Percentiles rank a stretch among this genome's conserved stretches.
These are phyloP conservation scores for Pantherophis guttatus DNA, from an alignment of 2,113 vertebrate genomes.

Conservation along the genomic window DNA sequence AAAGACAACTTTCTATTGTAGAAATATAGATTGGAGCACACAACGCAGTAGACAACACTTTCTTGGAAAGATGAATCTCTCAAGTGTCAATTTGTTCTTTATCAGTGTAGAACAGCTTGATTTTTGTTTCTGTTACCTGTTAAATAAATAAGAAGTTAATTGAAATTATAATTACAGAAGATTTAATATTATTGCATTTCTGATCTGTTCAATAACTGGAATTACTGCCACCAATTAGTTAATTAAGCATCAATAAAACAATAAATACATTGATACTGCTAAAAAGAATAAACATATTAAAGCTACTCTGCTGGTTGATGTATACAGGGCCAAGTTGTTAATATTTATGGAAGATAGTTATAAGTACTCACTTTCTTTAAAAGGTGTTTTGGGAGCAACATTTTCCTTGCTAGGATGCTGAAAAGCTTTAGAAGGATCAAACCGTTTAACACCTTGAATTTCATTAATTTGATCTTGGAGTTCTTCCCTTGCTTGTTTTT, in stretches of 20 bases:
- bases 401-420: slow-evolving; percentile 88
- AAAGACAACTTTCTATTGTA: not conserved
- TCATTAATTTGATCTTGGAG: slow-evolving; percentile 75
- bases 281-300: not conserved
- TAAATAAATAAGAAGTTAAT: not conserved
- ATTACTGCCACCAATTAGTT: not conserved
- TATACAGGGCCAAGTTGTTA: not conserved
- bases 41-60: not conserved
- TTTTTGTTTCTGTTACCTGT: slow-evolving; percentile 55
- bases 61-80: slow-evolving; percentile 32
- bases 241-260: not conserved
- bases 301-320: not conserved
- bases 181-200: not conserved
- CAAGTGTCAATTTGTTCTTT: fast-evolving
- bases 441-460: slow-evolving; percentile 64
- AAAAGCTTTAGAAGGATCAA: slow-evolving; percentile 91
- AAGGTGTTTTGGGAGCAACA: slow-evolving; percentile 64
- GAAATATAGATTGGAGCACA: not conserved
- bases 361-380: slow-evolving; percentile 77
- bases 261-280: not conserved
- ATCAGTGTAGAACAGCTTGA: slow-evolving; percentile 4
- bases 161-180: not conserved
- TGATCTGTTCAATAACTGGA: not conserved
- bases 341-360: not conserved
- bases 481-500: slow-evolving; percentile 70